phyloP scores from a whole-genome alignment of 2,797 vertebrate species.

The Gallirallus australis region DNA sequence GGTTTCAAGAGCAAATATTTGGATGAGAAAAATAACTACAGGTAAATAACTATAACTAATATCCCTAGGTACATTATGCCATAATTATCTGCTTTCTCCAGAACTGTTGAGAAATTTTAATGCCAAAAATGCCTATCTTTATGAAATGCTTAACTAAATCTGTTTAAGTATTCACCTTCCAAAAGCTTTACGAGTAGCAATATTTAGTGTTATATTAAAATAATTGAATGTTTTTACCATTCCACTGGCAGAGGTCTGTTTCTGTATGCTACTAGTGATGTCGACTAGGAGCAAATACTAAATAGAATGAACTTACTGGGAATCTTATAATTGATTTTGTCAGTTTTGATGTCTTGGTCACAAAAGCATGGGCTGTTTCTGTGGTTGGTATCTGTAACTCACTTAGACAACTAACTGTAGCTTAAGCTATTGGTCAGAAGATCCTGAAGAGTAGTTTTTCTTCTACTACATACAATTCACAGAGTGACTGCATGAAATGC shows the following conservation, averaged over 20 bases:
- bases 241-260: not conserved
- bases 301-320: not conserved
- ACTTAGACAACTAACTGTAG: not conserved
- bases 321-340: not conserved
- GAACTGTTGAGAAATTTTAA: not conserved
- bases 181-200: conserved; percentile 21
- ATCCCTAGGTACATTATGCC: not conserved
- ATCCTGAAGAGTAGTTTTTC: not conserved
- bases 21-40: not conserved
- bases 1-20: not conserved
- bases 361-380: not conserved
- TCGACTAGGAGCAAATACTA: not conserved
- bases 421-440: not conserved
- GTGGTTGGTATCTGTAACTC: not conserved
- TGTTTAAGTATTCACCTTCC: not conserved
- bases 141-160: conserved; percentile 21
- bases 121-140: not conserved
- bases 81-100: not conserved
- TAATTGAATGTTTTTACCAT: not conserved
- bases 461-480: not conserved
- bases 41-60: not conserved
- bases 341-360: not conserved
- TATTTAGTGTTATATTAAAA: not conserved
- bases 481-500: not conserved
- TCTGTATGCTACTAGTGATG: not conserved